Conservation (phyloP, 2,113 vertebrate genomes). For the Haemorhous mexicanus region DNA sequence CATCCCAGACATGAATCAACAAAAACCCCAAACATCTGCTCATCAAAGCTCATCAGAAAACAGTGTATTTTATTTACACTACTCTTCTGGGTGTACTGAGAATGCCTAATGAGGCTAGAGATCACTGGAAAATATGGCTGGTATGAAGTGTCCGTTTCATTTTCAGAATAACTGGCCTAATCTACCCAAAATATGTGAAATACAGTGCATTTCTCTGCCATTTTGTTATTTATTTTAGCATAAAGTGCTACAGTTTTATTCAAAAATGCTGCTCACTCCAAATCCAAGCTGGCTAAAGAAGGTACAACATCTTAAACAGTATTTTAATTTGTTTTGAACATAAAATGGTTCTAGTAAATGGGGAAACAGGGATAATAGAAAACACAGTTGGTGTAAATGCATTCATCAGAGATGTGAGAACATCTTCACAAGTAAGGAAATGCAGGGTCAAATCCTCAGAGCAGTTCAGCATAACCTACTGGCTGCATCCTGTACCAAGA, state of each 20-base stretch:
- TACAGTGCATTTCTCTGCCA: neutral
- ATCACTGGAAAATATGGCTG: conserved; percentile 16
- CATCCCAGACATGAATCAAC: conserved; percentile 74
- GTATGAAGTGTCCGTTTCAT: neutral
- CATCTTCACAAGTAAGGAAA: neutral
- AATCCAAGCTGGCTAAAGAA: neutral
- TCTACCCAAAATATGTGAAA: neutral
- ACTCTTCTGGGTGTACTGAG: conserved; percentile 45
- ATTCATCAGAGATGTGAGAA: neutral
- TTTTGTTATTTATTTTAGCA: neutral
- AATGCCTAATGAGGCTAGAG: conserved; percentile 44
- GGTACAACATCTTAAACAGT: neutral
- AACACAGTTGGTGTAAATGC: neutral
- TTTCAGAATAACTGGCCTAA: neutral
- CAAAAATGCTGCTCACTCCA: neutral
- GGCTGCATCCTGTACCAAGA: neutral
- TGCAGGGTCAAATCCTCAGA: neutral
- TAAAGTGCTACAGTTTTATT: neutral
- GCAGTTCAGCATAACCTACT: neutral
- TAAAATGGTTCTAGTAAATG: neutral
- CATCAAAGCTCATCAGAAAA: conserved; percentile 71
- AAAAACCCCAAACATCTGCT: conserved; percentile 74
- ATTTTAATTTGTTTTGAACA: neutral
- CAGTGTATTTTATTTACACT: conserved; percentile 68
- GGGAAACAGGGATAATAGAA: neutral